phyloP scores from a whole-genome alignment of 2,888 invertebrate species.

The Neelides folsomi region DNA sequence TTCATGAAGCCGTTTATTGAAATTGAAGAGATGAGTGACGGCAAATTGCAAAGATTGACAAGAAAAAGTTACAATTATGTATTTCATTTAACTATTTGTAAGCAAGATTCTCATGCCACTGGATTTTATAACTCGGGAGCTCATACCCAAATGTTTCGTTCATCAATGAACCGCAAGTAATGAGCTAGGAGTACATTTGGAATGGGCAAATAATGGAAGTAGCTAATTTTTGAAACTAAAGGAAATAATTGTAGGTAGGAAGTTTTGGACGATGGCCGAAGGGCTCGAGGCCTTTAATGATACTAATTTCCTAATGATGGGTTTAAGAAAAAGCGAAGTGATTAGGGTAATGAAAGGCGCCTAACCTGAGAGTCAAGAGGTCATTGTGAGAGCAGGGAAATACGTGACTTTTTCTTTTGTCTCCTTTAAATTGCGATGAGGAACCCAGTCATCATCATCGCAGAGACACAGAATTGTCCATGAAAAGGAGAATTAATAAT shows the following conservation, averaged over 20 bases:
- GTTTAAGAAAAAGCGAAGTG: conserved; percentile 17
- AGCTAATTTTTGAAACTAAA: no score
- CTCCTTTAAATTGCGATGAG: neutral
- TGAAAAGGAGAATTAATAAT: neutral
- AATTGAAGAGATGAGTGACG: no score
- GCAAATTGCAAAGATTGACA: no score
- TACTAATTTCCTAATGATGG: conserved; percentile 33
- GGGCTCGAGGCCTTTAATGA: conserved; percentile 22
- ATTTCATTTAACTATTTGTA: no score
- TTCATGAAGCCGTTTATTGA: no score
- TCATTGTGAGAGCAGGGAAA: conserved; percentile 10
- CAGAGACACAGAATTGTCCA: neutral
- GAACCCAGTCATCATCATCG: neutral
- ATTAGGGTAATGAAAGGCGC: conserved; percentile 20
- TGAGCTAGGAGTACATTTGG: no score
- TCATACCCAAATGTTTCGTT: no score
- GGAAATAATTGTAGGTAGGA: neutral
- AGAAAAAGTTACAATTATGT: no score
- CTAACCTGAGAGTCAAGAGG: conserved; percentile 4
- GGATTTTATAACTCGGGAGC: no score
- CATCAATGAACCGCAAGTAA: no score
- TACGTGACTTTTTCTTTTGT: neutral
- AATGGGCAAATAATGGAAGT: no score
- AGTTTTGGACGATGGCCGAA: neutral
- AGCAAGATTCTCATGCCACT: no score